Percentiles rank a stretch among this genome's conserved stretches.
phyloP scores from a whole-genome alignment of 2,113 vertebrate genomes.

The Rallus limicola region DNA sequence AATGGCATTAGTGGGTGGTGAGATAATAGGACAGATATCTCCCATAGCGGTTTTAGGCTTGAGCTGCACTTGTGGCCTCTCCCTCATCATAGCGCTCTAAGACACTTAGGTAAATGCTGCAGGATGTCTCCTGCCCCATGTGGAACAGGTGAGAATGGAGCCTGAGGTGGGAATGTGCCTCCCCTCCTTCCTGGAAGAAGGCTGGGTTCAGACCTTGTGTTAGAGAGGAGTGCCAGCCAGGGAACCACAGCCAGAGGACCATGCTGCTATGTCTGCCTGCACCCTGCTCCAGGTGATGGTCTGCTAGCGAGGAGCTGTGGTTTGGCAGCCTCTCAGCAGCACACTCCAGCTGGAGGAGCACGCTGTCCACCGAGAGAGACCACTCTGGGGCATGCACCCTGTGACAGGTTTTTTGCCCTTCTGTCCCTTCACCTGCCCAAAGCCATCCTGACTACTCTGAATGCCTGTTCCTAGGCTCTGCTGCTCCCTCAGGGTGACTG shows the following conservation, averaged over 20 bases:
- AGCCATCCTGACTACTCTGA: neutral
- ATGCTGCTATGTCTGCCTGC: neutral
- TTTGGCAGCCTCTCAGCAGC: neutral
- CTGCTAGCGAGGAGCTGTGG: neutral
- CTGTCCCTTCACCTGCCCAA: neutral
- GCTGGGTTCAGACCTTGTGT: neutral
- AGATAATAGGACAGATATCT: constrained; percentile 17
- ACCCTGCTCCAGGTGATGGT: neutral
- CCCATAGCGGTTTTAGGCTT: neutral
- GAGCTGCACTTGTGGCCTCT: neutral
- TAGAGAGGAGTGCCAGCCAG: fast-evolving
- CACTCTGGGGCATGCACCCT: neutral
- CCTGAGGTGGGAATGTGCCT: fast-evolving
- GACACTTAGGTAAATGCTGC: neutral
- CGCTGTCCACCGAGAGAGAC: neutral
- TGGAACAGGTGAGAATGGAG: neutral
- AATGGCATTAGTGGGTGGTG: constrained; percentile 29
- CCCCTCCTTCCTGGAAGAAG: fast-evolving
- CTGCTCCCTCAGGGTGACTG: neutral
- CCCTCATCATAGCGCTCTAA: too few species aligned
- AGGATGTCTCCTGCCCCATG: fast-evolving
- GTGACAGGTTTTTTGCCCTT: neutral
- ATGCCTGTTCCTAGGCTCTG: neutral
- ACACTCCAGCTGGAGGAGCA: neutral
- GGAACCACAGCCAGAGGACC: neutral